Evolutionary conservation across 2,797 vertebrate species (phyloP).

Genomic region (Siniperca obscura): DNA sequence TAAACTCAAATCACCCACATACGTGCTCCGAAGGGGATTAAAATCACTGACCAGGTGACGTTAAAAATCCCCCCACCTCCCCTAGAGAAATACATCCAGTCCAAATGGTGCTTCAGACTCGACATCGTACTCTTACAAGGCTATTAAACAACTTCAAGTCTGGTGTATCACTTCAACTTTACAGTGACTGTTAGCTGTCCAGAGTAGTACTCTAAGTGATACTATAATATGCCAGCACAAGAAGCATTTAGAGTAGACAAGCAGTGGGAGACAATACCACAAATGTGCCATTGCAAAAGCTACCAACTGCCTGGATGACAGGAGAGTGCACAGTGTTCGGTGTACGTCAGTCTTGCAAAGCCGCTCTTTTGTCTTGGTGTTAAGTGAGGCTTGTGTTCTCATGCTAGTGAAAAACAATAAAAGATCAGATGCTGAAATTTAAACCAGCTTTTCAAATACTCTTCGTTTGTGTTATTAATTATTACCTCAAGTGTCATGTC

Average conservation of each 20-base stretch:
- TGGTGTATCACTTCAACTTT: slow-evolving; percentile 24
- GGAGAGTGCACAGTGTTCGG: slow-evolving; percentile 7
- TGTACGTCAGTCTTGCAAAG: neutral
- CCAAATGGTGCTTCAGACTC: slow-evolving; percentile 7
- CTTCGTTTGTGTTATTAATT: slow-evolving; percentile 35
- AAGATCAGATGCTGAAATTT: slow-evolving; percentile 35
- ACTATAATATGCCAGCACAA: slow-evolving; percentile 36
- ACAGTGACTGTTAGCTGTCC: slow-evolving; percentile 59
- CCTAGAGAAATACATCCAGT: neutral
- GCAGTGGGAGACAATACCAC: slow-evolving; percentile 33
- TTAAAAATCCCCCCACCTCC: neutral
- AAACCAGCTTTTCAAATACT: slow-evolving; percentile 47
- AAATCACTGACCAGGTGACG: neutral
- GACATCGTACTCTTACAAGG: neutral
- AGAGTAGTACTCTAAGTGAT: slow-evolving; percentile 9
- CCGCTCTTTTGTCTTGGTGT: slow-evolving; percentile 26
- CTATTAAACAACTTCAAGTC: slow-evolving; percentile 10
- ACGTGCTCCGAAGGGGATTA: neutral
- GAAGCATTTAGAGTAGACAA: slow-evolving; percentile 16
- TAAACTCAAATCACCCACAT: neutral
- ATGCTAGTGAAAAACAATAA: slow-evolving; percentile 26
- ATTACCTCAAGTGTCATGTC: slow-evolving; percentile 68
- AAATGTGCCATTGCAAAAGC: slow-evolving; percentile 69
- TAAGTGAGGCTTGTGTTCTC: slow-evolving; percentile 28
- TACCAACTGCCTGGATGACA: slow-evolving; percentile 71